Base-by-base conservation (phyloP, 1,140 invertebrate species). In the Tenebrio molitor region DNA sequence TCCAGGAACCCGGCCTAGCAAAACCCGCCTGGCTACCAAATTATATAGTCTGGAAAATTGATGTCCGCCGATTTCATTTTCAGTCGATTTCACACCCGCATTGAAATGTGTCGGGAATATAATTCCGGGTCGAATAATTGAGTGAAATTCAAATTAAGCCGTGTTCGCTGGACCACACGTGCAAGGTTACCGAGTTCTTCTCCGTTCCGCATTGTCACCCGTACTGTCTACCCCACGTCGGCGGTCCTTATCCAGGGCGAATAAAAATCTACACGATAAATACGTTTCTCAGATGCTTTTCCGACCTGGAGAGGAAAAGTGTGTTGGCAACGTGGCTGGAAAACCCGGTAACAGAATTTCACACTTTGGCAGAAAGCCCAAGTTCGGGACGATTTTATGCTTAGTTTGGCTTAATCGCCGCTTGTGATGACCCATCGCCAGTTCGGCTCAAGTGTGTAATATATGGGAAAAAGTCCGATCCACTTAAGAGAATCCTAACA, bases 21-120 rank as follows among this genome's bases (percentile, higher is more conserved):
- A 42, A 65, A 21, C 39, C 39, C 39, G 62, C 62, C 23, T 36
- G 42, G 25, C 72, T 50, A 67, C 64, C 62, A 71, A 74, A 76
- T 76, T 76, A 79, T 78, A 78, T 78, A 78, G 78, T 73, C 75
- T 79, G 78, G 78, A 79, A 79, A 79, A 79, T 79, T 79, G 77
- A 79, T 79, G 78, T 75, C 74, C 78, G 78, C 63, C 77, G 75
- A 78, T 77, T 79, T 78, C 73, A 79, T 79, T 79, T 79, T 79
- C 78, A 77, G 75, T 75, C 78, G 77, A 78, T 78, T 79, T 79
- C 76, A 79, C 76, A 71, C 75, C 67, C 66, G 73, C 73, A 71
- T 73, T 71, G 70, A 77, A 72, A 77, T 76, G 73, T 76, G 75
- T 75, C 64, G 74, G 71, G 71, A 78, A 75, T 77, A 76, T 77